A percentile compares a stretch with the other conserved stretches of the same genome.
Conservation (phyloP, 1,140 invertebrate species). For the Drosophila parvula region DNA sequence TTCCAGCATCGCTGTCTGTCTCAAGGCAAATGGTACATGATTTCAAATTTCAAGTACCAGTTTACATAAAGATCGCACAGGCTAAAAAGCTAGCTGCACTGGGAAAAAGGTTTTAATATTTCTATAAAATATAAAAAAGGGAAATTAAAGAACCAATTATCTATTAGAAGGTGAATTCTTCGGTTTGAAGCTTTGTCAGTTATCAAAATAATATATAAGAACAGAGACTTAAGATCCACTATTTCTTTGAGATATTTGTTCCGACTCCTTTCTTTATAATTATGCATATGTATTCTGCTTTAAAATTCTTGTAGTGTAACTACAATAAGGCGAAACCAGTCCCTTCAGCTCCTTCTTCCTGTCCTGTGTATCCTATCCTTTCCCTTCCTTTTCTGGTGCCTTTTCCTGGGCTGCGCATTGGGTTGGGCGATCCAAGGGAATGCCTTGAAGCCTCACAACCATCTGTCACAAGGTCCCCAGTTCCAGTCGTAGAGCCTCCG, state of each 20-base stretch:
- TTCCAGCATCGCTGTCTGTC: constrained; percentile 46
- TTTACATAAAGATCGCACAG: constrained; percentile 73
- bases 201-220: background rate
- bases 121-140: background rate
- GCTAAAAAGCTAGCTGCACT: constrained; percentile 49
- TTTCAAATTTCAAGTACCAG: constrained; percentile 83
- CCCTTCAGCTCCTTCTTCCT: constrained; percentile 32
- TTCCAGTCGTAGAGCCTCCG: constrained; percentile 35
- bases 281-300: background rate
- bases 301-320: constrained; percentile 3
- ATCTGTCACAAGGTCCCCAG: constrained; percentile 76
- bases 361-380: constrained; percentile 29
- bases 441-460: constrained; percentile 69
- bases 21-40: constrained; percentile 83
- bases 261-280: background rate
- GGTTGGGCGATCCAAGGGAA: constrained; percentile 63
- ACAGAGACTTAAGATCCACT: background rate
- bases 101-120: background rate
- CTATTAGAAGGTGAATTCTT: background rate
- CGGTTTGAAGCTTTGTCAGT: background rate
- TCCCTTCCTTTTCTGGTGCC: constrained; percentile 28
- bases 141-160: background rate
- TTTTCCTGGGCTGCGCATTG: constrained; percentile 22
- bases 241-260: background rate
- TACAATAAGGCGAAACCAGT: constrained; percentile 40